Conservation (phyloP, 2,113 vertebrate species). For the Cercocebus atys region DNA sequence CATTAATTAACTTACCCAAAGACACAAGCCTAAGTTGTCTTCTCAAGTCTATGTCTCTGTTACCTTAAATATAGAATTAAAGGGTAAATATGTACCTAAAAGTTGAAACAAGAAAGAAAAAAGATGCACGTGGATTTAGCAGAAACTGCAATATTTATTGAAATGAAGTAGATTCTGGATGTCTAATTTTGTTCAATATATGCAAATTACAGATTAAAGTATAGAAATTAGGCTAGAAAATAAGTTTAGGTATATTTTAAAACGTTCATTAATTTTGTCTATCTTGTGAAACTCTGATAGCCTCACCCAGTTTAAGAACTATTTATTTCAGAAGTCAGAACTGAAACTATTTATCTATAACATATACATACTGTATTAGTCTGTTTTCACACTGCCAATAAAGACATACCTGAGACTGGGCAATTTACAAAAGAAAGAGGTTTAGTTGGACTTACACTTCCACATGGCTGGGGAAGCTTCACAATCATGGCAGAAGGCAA, state of each 20-base stretch:
- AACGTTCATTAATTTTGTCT: not conserved
- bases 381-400: no score
- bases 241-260: not conserved
- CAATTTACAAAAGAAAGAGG: no score
- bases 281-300: not conserved
- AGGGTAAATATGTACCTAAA: not conserved
- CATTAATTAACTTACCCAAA: not conserved
- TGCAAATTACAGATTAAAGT: not conserved
- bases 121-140: not conserved
- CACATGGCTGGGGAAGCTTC: no score
- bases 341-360: not conserved
- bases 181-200: not conserved
- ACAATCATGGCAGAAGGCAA: no score
- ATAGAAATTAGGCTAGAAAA: not conserved
- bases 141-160: not conserved
- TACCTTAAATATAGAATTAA: not conserved
- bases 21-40: not conserved
- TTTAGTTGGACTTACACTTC: no score
- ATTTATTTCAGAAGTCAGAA: conserved; percentile 15
- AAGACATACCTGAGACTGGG: no score
- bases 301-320: no score
- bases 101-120: not conserved
- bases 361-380: not conserved
- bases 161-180: not conserved
- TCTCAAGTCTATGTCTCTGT: not conserved